A percentile compares a stretch with the other conserved stretches of the same genome.
phyloP scores from a whole-genome alignment of 2,113 vertebrate species.

The Noctilio leporinus region DNA sequence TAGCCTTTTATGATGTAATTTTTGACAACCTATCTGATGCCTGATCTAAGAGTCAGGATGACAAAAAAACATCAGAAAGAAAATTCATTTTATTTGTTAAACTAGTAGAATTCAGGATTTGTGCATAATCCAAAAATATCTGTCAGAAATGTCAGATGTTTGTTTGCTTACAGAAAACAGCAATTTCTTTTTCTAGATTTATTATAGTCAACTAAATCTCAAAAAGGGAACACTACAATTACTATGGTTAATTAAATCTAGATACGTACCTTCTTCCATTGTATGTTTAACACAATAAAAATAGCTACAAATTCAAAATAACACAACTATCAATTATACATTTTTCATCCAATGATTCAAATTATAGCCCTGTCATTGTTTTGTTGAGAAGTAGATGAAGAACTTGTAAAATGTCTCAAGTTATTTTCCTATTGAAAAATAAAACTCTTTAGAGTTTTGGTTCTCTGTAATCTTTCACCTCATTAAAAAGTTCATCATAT shows the following conservation, averaged over 20 bases:
- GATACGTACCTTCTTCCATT: not conserved
- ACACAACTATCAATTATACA: not conserved
- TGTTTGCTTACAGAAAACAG: not conserved
- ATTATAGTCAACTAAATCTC: not conserved
- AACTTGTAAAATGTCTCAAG: not conserved
- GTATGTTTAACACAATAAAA: not conserved
- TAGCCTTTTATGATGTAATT: not conserved
- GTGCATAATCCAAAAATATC: slow-evolving; percentile 2
- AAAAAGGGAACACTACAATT: not conserved
- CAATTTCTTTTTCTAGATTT: not conserved
- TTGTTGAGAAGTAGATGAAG: not conserved
- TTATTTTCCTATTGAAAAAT: not conserved
- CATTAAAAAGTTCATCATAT: not conserved
- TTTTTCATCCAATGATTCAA: not conserved
- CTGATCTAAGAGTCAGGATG: not conserved
- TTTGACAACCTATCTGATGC: not conserved
- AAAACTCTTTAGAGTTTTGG: not conserved
- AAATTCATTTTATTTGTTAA: not conserved
- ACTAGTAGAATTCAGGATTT: not conserved
- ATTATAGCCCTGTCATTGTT: not conserved
- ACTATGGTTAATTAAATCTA: not conserved
- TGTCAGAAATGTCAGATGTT: slow-evolving; percentile 31
- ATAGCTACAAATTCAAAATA: not conserved
- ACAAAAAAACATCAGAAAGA: not conserved
- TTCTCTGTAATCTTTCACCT: not conserved